A percentile compares a stretch with the other conserved stretches of the same genome.
Evolutionary conservation across 92 coral and sea anemone genomes (phyloP).

Genomic region (Galaxea fascicularis): DNA sequence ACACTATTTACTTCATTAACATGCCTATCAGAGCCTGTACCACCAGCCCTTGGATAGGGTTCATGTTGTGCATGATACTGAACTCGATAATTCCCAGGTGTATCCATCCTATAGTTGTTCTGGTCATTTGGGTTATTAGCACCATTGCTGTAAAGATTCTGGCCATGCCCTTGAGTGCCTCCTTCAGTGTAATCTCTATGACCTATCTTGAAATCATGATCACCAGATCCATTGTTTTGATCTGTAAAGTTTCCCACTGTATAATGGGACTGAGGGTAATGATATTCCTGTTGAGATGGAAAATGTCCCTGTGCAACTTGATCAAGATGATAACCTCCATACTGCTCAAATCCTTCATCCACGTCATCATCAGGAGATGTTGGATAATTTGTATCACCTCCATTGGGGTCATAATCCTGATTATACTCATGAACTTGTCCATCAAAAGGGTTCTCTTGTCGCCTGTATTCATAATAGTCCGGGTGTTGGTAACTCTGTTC

Average conservation of each 20-base stretch:
- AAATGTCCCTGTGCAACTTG: background rate
- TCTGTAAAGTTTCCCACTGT: conserved; percentile 8
- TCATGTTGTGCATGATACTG: conserved; percentile 58
- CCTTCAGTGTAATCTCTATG: conserved; percentile 11
- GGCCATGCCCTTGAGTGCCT: background rate
- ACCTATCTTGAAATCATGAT: conserved; percentile 8
- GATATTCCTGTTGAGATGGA: conserved; percentile 1
- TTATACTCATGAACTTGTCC: conserved; percentile 11
- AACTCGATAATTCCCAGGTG: conserved; percentile 73
- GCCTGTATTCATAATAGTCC: conserved; percentile 36
- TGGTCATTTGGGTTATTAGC: conserved; percentile 16
- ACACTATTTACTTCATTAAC: conserved; percentile 19
- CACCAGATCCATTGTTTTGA: background rate
- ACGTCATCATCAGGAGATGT: conserved; percentile 27
- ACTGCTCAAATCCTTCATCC: conserved; percentile 16
- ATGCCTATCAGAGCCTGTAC: conserved; percentile 13
- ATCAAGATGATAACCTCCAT: conserved; percentile 14
- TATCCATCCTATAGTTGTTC: conserved; percentile 22
- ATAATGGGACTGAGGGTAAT: conserved; percentile 3
- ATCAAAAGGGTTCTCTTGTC: conserved; percentile 27
- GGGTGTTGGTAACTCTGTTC: background rate
- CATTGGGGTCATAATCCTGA: conserved; percentile 9
- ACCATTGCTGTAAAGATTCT: background rate
- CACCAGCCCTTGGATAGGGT: background rate
- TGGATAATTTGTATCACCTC: conserved; percentile 23